Base-by-base conservation (phyloP, 2,888 invertebrate genomes). In the Agonopterix heracliana region DNA sequence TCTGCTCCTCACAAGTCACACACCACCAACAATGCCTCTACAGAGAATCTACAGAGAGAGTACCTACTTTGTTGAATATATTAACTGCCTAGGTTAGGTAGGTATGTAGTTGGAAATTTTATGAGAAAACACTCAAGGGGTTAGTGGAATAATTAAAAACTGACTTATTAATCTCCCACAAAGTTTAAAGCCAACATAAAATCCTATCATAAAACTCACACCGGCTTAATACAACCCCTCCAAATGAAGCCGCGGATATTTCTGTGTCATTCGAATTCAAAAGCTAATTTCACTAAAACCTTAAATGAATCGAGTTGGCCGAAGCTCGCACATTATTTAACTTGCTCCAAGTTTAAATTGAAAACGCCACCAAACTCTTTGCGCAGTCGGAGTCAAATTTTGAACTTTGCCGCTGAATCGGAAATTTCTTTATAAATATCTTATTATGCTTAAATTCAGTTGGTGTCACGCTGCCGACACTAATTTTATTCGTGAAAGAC, bases 401-500 rank as follows among this genome's bases (percentile, higher is more conserved):
- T 87, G 87, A 88, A 88, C 86, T 88, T 87, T 86, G 81, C 85
- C 76, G 81, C 80, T 85, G 87, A 88, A 88, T 88, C 76, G 84
- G 84, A 86, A 85, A 87, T 84, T 81, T 86, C 88, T 86, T 86
- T 86, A 88, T 88, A 88, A 88, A 88, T 88, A 87, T 85, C 81
- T 86, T 87, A 88, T 86, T 84, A 86, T 68, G 87, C 80, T 86
- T 81, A 86, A 87, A 87, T 83, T 87, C 83, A 80, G 85, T 88
- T 81, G 86, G 84, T 87, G 87, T 87, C 87, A 85, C 83, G 82
- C 78, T 82, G 87, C 87, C 80, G 87, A 88, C 87, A 85, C 85
- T 87, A 88, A 88, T 87, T 83, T 87, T 80, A 84, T 87, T 83
- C 80, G 78, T 78, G 78, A 86, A 75, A 81, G 86, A 84, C 85